These are phyloP conservation scores for Chauna torquata DNA, from an alignment of 2,113 vertebrate genomes.

Conservation along the genomic window DNA sequence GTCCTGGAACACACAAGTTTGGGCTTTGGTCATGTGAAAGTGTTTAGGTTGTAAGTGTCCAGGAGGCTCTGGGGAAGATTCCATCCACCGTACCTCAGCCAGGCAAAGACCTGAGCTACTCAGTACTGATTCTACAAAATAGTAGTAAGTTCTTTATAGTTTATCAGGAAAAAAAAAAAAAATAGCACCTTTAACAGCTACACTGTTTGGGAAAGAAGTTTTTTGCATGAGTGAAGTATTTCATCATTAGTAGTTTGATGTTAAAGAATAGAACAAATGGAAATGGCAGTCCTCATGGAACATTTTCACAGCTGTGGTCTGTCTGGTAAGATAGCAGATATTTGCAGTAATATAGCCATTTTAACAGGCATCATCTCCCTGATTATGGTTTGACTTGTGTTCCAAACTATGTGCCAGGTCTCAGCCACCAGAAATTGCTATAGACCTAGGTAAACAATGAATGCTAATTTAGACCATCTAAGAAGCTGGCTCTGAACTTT, in stretches of 20 bases:
- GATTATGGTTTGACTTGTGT: not conserved
- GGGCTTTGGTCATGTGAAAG: not conserved
- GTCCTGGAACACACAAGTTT: not conserved
- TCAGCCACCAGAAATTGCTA: not conserved
- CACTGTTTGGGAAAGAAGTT: not conserved
- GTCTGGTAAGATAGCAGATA: not conserved
- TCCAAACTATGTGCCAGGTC: not conserved
- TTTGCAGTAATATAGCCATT: not conserved
- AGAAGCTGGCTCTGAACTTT: not conserved
- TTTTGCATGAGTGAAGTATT: not conserved
- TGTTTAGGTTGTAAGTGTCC: not conserved
- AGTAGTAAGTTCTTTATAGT: not conserved
- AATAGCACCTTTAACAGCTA: not conserved
- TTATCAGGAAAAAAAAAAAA: not conserved
- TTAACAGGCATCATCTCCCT: not conserved
- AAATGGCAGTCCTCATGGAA: not conserved
- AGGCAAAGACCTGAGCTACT: not conserved
- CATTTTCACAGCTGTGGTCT: not conserved
- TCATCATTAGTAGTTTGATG: not conserved
- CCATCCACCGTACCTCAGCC: not conserved
- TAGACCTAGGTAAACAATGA: not conserved
- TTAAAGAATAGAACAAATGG: not conserved
- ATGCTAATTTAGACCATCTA: not conserved
- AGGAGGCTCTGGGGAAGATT: not conserved
- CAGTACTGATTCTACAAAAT: not conserved